Evolutionary conservation across 2,113 vertebrate genomes (phyloP).

Genomic region (Ovis aries): ARS-UI_Ramb_v3.0 NC_056068.1:52085001-52085500

Average conservation of each 20-base stretch:
- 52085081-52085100: background rate
- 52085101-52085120: background rate
- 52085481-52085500: background rate
- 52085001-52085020: background rate
- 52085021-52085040: background rate
- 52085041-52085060: background rate
- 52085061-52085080: background rate
- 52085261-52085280: background rate
- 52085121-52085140: background rate
- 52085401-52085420: background rate
- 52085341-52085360: background rate
- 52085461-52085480: background rate
- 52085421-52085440: background rate
- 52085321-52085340: background rate
- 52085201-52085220: background rate
- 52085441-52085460: background rate
- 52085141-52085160: background rate
- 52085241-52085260: background rate
- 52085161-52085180: background rate
- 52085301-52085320: background rate
- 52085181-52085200: background rate
- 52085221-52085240: background rate
- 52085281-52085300: background rate
- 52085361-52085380: constrained; percentile 26
- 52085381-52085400: background rate